A percentile compares a stretch with the other conserved stretches of the same genome.
Evolutionary conservation across 2,113 vertebrate genomes (phyloP).

Genomic region (Mesembrinibis cayennensis): DNA sequence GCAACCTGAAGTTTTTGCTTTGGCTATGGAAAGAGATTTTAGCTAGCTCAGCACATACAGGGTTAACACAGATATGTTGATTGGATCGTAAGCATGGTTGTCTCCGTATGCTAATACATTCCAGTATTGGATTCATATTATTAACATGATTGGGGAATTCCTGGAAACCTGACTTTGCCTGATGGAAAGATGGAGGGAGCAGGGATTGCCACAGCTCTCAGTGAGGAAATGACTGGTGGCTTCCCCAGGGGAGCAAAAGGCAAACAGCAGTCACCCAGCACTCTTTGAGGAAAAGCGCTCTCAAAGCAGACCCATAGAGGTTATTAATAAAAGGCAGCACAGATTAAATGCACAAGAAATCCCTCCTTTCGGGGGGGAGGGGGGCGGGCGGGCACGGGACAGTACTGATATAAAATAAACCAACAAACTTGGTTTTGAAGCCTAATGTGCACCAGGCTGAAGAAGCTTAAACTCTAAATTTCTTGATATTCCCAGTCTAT

Average conservation of each 20-base stretch:
- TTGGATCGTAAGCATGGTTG: not conserved
- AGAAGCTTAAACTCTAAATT: not conserved
- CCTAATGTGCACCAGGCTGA: not conserved
- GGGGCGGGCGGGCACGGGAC: too few species aligned
- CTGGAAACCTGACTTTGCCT: slow-evolving; percentile 40
- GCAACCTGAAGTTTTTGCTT: not conserved
- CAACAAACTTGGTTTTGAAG: not conserved
- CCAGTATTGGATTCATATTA: not conserved
- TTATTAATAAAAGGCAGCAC: slow-evolving; percentile 35
- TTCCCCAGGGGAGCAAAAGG: slow-evolving; percentile 47
- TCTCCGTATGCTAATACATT: not conserved
- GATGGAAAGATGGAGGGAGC: slow-evolving; percentile 39
- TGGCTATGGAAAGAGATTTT: not conserved
- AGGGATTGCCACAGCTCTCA: slow-evolving; percentile 36
- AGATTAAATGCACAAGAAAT: not conserved
- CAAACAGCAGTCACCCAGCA: slow-evolving; percentile 64
- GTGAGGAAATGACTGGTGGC: slow-evolving; percentile 26
- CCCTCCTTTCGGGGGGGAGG: not conserved
- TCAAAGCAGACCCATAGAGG: slow-evolving; percentile 11
- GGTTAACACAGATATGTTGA: not conserved
- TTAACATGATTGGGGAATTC: slow-evolving; percentile 27
- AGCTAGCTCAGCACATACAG: not conserved
- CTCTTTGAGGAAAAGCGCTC: slow-evolving; percentile 17
- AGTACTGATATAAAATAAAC: not conserved
- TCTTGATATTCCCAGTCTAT: not conserved